Evolutionary conservation across 2,113 vertebrate species (phyloP).

Genomic region (Archocentrus centrarchus): DNA sequence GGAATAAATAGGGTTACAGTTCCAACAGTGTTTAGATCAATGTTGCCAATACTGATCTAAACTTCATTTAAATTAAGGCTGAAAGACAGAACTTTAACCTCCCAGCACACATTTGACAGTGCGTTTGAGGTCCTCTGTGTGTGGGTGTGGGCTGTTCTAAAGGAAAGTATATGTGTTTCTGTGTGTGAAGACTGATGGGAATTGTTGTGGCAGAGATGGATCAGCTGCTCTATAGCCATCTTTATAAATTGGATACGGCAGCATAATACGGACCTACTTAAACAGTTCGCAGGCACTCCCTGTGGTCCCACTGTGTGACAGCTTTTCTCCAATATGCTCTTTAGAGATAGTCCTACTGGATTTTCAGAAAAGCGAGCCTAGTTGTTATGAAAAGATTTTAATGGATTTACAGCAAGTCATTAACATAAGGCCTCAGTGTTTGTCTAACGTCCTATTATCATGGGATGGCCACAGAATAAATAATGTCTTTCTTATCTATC

Average conservation of each 20-base stretch:
- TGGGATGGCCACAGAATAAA: slow-evolving; percentile 55
- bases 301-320: slow-evolving; percentile 51
- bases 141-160: not conserved
- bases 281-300: slow-evolving; percentile 57
- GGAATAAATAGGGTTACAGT: not conserved
- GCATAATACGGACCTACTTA: slow-evolving; percentile 59
- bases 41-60: not conserved
- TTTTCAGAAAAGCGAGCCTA: slow-evolving; percentile 47
- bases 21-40: not conserved
- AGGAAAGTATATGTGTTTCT: slow-evolving; percentile 25
- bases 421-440: slow-evolving; percentile 50
- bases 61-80: slow-evolving; percentile 11
- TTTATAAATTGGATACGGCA: slow-evolving; percentile 64
- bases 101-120: not conserved
- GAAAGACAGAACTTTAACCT: slow-evolving; percentile 20
- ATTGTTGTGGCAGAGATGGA: slow-evolving; percentile 61
- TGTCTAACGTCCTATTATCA: slow-evolving; percentile 56
- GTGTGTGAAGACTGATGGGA: slow-evolving; percentile 50
- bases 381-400: slow-evolving; percentile 62
- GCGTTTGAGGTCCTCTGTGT: not conserved
- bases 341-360: slow-evolving; percentile 61
- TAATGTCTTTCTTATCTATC: slow-evolving; percentile 33
- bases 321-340: slow-evolving; percentile 62
- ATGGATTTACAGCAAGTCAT: slow-evolving; percentile 65
- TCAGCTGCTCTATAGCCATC: slow-evolving; percentile 54